Conservation (phyloP, 2,797 vertebrate genomes). For the Carcharodon carcharias region DNA sequence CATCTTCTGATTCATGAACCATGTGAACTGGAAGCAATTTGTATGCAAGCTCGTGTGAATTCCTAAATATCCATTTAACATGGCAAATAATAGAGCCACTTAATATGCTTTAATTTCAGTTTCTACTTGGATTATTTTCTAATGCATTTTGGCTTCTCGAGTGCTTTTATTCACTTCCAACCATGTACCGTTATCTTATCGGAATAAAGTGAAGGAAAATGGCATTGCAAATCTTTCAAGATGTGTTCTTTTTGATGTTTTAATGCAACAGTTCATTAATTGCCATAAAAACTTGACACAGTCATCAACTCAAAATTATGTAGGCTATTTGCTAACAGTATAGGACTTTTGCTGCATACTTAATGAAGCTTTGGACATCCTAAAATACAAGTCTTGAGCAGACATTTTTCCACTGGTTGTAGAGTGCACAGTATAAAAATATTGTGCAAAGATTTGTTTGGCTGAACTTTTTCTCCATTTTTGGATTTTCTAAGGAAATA, state of each 20-base stretch:
- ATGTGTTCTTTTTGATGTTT: background rate
- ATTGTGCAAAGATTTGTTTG: background rate
- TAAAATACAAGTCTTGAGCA: background rate
- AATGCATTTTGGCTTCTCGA: background rate
- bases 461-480: background rate
- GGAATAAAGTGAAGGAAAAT: background rate
- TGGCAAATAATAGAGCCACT: background rate
- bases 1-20: background rate
- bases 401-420: background rate
- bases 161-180: background rate
- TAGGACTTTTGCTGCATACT: background rate
- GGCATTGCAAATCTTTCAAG: background rate
- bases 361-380: background rate
- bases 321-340: no score
- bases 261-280: background rate
- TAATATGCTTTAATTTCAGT: background rate
- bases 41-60: background rate
- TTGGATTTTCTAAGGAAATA: background rate
- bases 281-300: background rate
- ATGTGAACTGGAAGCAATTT: background rate
- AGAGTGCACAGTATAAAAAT: background rate
- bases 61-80: background rate
- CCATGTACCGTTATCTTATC: background rate
- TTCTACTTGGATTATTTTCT: background rate
- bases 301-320: slow-evolving; percentile 10